Conservation (phyloP, 1,140 invertebrate genomes). For the Euwallacea similis region DNA sequence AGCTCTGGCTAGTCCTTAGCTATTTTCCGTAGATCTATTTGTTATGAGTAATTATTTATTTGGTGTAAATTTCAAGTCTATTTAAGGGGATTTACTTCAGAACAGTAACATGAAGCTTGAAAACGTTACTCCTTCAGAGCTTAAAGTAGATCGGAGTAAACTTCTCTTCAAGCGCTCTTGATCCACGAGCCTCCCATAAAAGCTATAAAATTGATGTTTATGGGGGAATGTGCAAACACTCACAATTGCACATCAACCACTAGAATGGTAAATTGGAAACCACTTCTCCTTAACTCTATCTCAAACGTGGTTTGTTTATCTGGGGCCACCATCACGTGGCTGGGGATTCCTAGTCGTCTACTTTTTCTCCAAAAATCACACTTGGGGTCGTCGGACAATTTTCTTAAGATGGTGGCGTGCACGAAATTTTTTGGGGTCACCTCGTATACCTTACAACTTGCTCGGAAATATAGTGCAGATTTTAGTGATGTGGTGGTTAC, state of each 20-base stretch:
- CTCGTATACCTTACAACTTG: constrained; percentile 38
- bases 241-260: constrained; percentile 41
- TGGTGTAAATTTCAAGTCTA: not conserved
- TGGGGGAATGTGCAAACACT: not conserved
- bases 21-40: constrained; percentile 54
- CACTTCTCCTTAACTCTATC: constrained; percentile 13
- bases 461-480: too few relatives aligned
- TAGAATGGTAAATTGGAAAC: constrained; percentile 30
- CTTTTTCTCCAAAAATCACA: constrained; percentile 36
- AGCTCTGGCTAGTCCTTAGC: constrained; percentile 54
- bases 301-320: constrained; percentile 34
- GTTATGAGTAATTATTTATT: constrained; percentile 49
- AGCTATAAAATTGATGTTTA: not conserved
- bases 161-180: not conserved
- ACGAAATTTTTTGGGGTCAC: constrained; percentile 11
- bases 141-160: not conserved
- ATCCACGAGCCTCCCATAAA: constrained; percentile 11
- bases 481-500: too few relatives aligned
- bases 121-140: constrained; percentile 12
- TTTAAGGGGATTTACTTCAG: constrained; percentile 10
- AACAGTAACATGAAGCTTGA: constrained; percentile 18
- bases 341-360: constrained; percentile 14
- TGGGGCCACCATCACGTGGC: constrained; percentile 38
- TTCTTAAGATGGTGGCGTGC: not conserved
- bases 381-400: constrained; percentile 1